These are phyloP conservation scores for Lithophane semibrunnea DNA, from an alignment of 2,888 invertebrate species.

Conservation along the genomic window DNA sequence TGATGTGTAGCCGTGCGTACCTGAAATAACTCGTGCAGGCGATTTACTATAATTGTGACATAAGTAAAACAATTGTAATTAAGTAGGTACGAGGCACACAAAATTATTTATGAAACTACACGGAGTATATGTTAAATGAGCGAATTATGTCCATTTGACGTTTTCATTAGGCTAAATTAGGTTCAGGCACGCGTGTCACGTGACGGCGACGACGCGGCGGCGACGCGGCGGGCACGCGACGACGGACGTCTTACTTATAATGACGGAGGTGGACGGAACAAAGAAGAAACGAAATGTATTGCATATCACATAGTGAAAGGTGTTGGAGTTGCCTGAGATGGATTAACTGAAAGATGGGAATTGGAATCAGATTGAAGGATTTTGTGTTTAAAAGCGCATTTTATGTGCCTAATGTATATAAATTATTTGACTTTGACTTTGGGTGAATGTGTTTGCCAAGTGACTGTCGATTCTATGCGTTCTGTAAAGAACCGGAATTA, in stretches of 20 bases:
- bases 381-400: too few relatives aligned
- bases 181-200: constrained; percentile 51
- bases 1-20: too few relatives aligned
- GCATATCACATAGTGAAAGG: background rate
- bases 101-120: constrained; percentile 45
- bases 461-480: background rate
- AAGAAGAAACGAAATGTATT: background rate
- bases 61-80: constrained; percentile 51
- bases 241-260: background rate
- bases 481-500: background rate
- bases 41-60: constrained; percentile 46
- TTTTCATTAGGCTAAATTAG: constrained; percentile 70
- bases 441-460: background rate
- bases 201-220: constrained; percentile 16
- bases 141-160: constrained; percentile 68
- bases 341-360: background rate
- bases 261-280: background rate
- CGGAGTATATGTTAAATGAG: constrained; percentile 52
- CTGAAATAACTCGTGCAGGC: constrained; percentile 3
- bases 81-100: constrained; percentile 32
- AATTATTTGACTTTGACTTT: too few relatives aligned
- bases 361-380: background rate
- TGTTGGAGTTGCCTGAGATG: background rate
- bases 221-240: constrained; percentile 45
- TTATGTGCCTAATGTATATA: too few relatives aligned